Evolutionary conservation across 2,797 vertebrate genomes (phyloP).

Genomic region (Discoglossus pictus): DNA sequence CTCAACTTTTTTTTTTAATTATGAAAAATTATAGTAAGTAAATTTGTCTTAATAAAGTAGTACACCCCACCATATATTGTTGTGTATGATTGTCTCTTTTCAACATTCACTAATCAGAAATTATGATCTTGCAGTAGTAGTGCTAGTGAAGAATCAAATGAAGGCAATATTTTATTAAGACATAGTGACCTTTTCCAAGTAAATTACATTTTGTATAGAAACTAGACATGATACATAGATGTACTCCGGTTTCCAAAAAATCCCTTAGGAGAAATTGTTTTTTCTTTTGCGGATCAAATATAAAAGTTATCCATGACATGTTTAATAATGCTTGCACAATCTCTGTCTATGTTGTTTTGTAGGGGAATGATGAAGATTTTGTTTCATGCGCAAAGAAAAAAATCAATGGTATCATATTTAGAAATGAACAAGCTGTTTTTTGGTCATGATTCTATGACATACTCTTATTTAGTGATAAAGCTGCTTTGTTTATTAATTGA

Average conservation of each 20-base stretch:
- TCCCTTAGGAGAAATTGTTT: conserved; percentile 22
- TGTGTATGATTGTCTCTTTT: no score
- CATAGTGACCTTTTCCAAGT: conserved; percentile 18
- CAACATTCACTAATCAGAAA: background rate
- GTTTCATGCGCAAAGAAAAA: conserved; percentile 47
- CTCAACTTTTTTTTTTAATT: no score
- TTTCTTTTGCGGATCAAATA: conserved; percentile 29
- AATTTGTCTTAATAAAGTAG: no score
- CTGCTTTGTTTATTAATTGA: conserved; percentile 51
- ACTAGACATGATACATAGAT: conserved; percentile 5
- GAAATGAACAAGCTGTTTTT: conserved; percentile 50
- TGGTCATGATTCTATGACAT: conserved; percentile 46
- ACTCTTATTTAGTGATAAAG: conserved; percentile 23
- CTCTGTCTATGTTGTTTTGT: conserved; percentile 24
- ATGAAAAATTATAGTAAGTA: no score
- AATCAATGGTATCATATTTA: conserved; percentile 53
- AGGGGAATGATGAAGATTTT: conserved; percentile 29
- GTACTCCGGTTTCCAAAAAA: conserved; percentile 8
- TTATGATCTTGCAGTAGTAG: background rate
- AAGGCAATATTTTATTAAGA: conserved; percentile 17
- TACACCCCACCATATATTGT: no score
- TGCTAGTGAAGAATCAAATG: background rate
- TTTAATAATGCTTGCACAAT: conserved; percentile 15
- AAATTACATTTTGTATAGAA: conserved; percentile 9
- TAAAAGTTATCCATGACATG: conserved; percentile 34